Percentiles rank a stretch among this genome's conserved stretches.
Evolutionary conservation across 1,140 invertebrate species (phyloP).

Genomic region (Spodoptera frugiperda): DNA sequence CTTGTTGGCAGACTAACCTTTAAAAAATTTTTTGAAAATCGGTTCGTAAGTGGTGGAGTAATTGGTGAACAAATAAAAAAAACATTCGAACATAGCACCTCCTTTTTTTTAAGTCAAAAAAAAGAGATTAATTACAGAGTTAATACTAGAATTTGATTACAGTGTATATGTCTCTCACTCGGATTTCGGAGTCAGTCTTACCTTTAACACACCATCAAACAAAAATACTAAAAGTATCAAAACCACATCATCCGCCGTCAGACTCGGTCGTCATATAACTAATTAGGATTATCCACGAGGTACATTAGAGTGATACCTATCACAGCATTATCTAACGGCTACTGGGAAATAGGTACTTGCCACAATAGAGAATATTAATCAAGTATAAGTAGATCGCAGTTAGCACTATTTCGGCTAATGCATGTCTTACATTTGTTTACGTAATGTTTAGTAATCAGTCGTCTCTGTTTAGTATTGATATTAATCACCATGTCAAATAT

Average conservation of each 20-base stretch:
- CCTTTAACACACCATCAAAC: too few species aligned
- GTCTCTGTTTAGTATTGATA: not conserved
- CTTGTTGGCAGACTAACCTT: too few species aligned
- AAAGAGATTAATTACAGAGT: too few species aligned
- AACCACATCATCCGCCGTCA: not conserved
- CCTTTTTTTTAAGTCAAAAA: too few species aligned
- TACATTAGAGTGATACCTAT: conserved; percentile 9
- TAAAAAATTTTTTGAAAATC: too few species aligned
- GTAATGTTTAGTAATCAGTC: not conserved
- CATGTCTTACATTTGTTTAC: not conserved
- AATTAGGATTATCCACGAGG: conserved; percentile 27
- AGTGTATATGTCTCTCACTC: too few species aligned
- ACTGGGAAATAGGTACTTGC: not conserved
- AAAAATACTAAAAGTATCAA: not conserved
- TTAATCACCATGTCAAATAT: not conserved
- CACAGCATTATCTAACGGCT: conserved; percentile 16
- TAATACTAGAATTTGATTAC: too few species aligned
- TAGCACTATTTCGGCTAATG: conserved; percentile 9
- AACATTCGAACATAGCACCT: too few species aligned
- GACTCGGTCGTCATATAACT: conserved; percentile 9
- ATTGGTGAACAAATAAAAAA: too few species aligned
- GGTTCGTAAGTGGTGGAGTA: too few species aligned
- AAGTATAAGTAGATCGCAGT: not conserved
- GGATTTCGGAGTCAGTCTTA: too few species aligned
- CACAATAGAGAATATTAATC: conserved; percentile 29